Evolutionary conservation across 2,113 vertebrate species (phyloP).

Genomic region (Heloderma charlesbogerti): DNA sequence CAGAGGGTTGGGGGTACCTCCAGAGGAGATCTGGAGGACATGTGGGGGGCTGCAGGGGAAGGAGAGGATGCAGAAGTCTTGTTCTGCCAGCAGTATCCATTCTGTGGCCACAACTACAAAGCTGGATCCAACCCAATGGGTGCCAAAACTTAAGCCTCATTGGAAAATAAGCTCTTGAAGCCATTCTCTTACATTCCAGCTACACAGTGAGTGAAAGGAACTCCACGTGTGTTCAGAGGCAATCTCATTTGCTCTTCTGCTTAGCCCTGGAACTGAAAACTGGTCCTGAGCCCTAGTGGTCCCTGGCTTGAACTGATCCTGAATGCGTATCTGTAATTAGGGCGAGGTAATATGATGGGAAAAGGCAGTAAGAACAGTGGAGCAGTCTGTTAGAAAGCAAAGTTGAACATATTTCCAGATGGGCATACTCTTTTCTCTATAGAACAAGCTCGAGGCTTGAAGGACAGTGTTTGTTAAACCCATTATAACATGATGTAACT

Average conservation of each 20-base stretch:
- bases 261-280: not conserved
- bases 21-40: too few relatives aligned
- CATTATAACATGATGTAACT: not conserved
- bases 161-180: not conserved
- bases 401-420: not conserved
- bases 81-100: too few relatives aligned
- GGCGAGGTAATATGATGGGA: not conserved
- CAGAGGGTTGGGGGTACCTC: too few relatives aligned
- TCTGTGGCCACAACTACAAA: too few relatives aligned
- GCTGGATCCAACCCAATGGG: too few relatives aligned
- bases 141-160: not conserved
- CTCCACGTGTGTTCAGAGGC: not conserved
- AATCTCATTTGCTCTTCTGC: not conserved
- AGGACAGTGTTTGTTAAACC: conserved; percentile 6
- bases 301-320: too few relatives aligned
- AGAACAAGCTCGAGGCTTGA: not conserved
- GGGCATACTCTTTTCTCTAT: too few relatives aligned
- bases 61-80: too few relatives aligned
- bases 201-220: not conserved
- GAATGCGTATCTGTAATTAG: not conserved
- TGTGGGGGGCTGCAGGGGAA: too few relatives aligned
- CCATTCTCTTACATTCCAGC: not conserved
- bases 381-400: not conserved
- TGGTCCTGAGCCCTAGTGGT: not conserved
- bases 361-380: not conserved